A percentile compares a stretch with the other conserved stretches of the same genome.
These are phyloP conservation scores for Byasa hedistus DNA, from an alignment of 2,888 invertebrate genomes.

Conservation along the genomic window DNA sequence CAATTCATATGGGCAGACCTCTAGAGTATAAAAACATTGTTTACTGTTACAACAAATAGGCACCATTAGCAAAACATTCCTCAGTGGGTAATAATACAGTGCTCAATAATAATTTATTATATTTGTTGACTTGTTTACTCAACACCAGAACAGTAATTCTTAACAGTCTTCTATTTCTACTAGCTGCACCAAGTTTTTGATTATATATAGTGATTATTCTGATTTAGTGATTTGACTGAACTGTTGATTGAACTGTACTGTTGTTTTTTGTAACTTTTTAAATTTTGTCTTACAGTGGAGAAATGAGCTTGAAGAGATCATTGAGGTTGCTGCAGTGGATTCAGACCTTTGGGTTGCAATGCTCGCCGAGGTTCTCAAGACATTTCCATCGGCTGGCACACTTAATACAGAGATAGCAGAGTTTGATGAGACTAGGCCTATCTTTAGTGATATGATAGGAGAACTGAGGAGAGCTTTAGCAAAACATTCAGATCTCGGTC, in stretches of 20 bases:
- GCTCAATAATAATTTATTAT: too few species aligned
- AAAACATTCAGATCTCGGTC: slow-evolving; percentile 90
- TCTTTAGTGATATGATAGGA: slow-evolving; percentile 93
- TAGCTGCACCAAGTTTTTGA: too few species aligned
- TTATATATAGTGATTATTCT: too few species aligned
- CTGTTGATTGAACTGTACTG: background rate
- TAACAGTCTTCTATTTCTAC: too few species aligned
- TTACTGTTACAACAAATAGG: background rate
- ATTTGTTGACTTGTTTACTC: too few species aligned
- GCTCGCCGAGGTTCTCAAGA: slow-evolving; percentile 96
- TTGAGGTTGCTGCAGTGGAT: slow-evolving; percentile 95
- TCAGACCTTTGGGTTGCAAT: slow-evolving; percentile 98
- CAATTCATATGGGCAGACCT: background rate
- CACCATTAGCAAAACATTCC: background rate
- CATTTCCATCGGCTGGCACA: slow-evolving; percentile 93
- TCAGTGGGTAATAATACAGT: too few species aligned
- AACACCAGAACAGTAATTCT: too few species aligned
- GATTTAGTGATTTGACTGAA: background rate
- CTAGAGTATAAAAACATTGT: background rate
- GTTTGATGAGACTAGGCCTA: slow-evolving; percentile 92
- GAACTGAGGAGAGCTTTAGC: slow-evolving; percentile 90
- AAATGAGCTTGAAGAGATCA: slow-evolving; percentile 94
- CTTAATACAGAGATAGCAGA: slow-evolving; percentile 93
- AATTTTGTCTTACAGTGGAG: slow-evolving; percentile 87
- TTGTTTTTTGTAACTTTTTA: background rate